Evolutionary conservation across 2,888 invertebrate genomes (phyloP), one percentile per base, ranked within the genome.

Genomic region (Callinectes sapidus): DNA sequence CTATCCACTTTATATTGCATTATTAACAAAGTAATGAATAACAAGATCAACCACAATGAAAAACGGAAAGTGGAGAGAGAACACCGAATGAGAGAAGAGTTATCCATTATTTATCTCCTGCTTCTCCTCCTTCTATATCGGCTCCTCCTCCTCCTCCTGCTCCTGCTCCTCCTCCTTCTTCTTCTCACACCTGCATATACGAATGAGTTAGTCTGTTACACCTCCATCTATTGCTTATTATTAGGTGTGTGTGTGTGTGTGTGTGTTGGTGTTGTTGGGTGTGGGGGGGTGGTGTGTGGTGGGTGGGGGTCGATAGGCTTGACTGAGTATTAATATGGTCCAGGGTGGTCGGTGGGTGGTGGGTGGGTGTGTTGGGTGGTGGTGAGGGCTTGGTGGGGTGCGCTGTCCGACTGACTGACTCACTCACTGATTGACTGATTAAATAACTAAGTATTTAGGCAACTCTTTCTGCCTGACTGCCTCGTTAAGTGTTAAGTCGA

Each of bases 221-320:
- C 16, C 16, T 81, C 32, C 81, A 81, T 10, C 81, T 81, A 81
- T 81, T 81, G 81, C 81, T 81, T 81, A 35, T 35, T 81, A 35
- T 35, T 32, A 81, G 13, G 32, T 28, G 71, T 71, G 71, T 77
- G 71, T 77, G 71, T 77, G 71, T 77, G 71, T 77, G 71, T 77
- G 71, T 77, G 71, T 77, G 71, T 77, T 28, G 28, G 81, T 35
- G 81, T 81, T 35, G 35, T 35, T 81, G 81, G 35, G 81, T 81
- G 81, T 81, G 81, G 35, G 81, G 35, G 81, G 35, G 81, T 35
- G 81, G 81, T 71, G 71, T 77, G 71, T 77, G 71, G 71, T 77
- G 71, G 28, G 71, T 77, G 71, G 28, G 71, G 28, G 71, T 48
- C 48, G 48, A 6, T 48, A 5, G 10, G 3, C 48, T 48, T 8